These are phyloP conservation scores for Labroides dimidiatus DNA, from an alignment of 2,797 vertebrate genomes.

Conservation along the genomic window DNA sequence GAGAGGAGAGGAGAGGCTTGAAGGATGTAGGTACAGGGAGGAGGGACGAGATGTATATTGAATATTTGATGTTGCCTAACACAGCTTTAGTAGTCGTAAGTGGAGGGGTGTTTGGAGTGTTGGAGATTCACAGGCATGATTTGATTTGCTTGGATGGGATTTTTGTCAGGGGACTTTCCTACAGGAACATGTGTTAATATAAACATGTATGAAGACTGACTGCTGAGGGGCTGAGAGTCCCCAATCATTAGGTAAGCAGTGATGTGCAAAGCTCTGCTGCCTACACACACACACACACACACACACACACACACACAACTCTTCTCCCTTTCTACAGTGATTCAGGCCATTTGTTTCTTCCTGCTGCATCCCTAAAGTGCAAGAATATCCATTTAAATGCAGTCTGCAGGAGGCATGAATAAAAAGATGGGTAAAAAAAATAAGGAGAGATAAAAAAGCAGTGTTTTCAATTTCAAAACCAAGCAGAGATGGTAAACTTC, in stretches of 20 bases:
- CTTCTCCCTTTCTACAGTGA: constrained; percentile 35
- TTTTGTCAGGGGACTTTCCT: not conserved
- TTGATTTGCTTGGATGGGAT: constrained; percentile 32
- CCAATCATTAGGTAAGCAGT: constrained; percentile 30
- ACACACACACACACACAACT: not conserved
- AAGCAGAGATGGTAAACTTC: constrained; percentile 29
- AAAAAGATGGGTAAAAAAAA: constrained; percentile 2
- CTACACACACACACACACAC: constrained; percentile 23
- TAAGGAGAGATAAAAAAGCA: not conserved
- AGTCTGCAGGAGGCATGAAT: constrained; percentile 30
- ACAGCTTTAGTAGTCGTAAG: constrained; percentile 46
- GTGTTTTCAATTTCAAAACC: constrained; percentile 43
- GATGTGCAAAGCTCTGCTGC: constrained; percentile 19
- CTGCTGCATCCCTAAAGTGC: constrained; percentile 38
- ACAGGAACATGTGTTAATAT: constrained; percentile 35
- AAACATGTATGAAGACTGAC: constrained; percentile 55
- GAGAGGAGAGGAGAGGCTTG: constrained; percentile 11
- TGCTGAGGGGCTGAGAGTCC: constrained; percentile 32
- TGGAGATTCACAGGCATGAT: constrained; percentile 31
- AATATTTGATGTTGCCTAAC: constrained; percentile 59
- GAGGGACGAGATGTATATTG: constrained; percentile 36
- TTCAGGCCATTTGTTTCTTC: constrained; percentile 44
- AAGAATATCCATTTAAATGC: constrained; percentile 47
- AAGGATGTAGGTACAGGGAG: constrained; percentile 15
- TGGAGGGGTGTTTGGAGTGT: constrained; percentile 39